Evolutionary conservation across 1,140 invertebrate genomes (phyloP).

Genomic region (Rhynchophorus ferrugineus): DNA sequence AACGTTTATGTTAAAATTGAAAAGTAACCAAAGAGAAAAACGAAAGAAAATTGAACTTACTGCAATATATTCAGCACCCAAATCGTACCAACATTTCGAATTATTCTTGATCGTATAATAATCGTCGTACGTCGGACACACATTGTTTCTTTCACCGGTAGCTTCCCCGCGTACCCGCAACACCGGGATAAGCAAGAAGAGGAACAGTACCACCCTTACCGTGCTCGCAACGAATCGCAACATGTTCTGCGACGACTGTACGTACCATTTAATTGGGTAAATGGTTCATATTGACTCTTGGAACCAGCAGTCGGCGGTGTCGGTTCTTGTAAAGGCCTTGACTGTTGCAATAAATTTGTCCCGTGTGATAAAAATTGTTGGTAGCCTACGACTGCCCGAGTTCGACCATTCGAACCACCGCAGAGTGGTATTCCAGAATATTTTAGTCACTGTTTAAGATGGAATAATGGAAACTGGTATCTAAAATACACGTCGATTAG

Average conservation of each 20-base stretch:
- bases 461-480: no score
- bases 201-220: not conserved
- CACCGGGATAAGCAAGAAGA: not conserved
- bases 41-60: no score
- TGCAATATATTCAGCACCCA: slow-evolving; percentile 30
- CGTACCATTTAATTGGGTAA: slow-evolving; percentile 17
- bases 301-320: slow-evolving; percentile 11
- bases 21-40: no score
- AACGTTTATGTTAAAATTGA: no score
- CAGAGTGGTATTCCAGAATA: not conserved
- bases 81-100: slow-evolving; percentile 37
- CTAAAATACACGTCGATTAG: no score
- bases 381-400: slow-evolving; percentile 1
- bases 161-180: not conserved
- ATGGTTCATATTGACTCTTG: slow-evolving; percentile 9
- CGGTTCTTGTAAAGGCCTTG: slow-evolving; percentile 13
- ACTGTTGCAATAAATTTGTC: slow-evolving; percentile 11
- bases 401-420: not conserved
- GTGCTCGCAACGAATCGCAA: slow-evolving; percentile 3
- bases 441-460: no score
- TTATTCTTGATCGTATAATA: slow-evolving; percentile 36
- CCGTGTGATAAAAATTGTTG: not conserved
- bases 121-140: slow-evolving; percentile 36
- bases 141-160: slow-evolving; percentile 31
- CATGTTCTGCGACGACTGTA: slow-evolving; percentile 6